Conservation (phyloP, 30 jellyfish, hydroid and myxozoan species). For the Nemopilema nomurai region DNA sequence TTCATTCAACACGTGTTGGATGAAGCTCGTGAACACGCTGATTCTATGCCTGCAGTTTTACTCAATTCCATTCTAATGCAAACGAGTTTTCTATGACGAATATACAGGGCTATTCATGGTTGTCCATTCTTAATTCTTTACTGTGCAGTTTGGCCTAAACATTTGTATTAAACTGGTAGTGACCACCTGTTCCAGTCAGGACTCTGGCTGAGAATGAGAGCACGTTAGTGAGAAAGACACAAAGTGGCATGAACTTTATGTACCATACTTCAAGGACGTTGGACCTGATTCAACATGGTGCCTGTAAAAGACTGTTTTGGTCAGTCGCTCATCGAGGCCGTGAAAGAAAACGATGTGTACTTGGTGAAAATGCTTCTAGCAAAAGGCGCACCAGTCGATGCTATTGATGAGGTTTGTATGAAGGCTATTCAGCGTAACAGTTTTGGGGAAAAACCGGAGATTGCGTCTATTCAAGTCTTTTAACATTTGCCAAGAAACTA, state of each 20-base stretch:
- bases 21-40: too few relatives aligned
- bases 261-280: too few relatives aligned
- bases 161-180: not conserved
- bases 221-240: too few relatives aligned
- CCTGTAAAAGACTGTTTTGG: constrained; percentile 36
- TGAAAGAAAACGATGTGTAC: constrained; percentile 74
- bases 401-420: constrained; percentile 72
- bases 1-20: too few relatives aligned
- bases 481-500: not conserved
- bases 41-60: not conserved
- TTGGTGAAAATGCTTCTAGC: constrained; percentile 62
- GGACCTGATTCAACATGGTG: constrained; percentile 2
- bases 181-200: not conserved
- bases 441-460: not conserved
- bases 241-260: too few relatives aligned
- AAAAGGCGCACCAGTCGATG: constrained; percentile 69
- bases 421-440: not conserved
- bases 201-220: too few relatives aligned
- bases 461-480: not conserved
- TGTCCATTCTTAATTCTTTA: not conserved
- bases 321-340: constrained; percentile 79
- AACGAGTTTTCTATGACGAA: not conserved
- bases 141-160: not conserved
- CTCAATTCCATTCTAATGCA: not conserved
- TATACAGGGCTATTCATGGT: not conserved